Percentiles rank a stretch among this genome's conserved stretches.
Conservation (phyloP, 92 coral and sea anemone genomes). For the Heliopora coerulea region DNA sequence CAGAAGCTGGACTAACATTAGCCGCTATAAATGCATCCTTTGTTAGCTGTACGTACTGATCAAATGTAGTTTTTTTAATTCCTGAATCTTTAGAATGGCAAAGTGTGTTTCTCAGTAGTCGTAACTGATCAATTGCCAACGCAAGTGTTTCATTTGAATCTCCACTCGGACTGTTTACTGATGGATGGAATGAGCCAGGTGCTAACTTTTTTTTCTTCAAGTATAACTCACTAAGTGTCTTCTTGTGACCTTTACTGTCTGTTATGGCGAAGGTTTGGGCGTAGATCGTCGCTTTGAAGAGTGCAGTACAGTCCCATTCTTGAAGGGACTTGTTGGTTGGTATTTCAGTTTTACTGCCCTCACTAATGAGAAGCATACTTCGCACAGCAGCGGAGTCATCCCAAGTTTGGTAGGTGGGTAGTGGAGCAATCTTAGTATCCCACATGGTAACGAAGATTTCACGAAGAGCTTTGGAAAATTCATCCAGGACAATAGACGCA, state of each 20-base stretch:
- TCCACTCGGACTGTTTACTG: too few relatives aligned
- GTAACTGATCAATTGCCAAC: too few relatives aligned
- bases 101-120: too few relatives aligned
- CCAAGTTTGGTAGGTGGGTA: constrained; percentile 10
- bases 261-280: constrained; percentile 6
- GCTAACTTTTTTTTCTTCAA: constrained; percentile 30
- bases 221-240: constrained; percentile 18
- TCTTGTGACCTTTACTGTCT: neutral
- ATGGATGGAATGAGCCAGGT: constrained; percentile 35
- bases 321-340: constrained; percentile 13
- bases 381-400: constrained; percentile 25
- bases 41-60: too few relatives aligned
- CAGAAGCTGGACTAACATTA: constrained; percentile 30
- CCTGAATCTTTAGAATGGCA: too few relatives aligned
- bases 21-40: too few relatives aligned
- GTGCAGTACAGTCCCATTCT: constrained; percentile 36
- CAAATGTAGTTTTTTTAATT: too few relatives aligned
- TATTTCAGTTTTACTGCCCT: constrained; percentile 41
- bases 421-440: constrained; percentile 5
- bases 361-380: neutral
- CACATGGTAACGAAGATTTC: constrained; percentile 34
- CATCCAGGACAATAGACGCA: constrained; percentile 20
- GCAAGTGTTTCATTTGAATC: too few relatives aligned
- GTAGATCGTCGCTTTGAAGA: constrained; percentile 20
- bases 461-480: constrained; percentile 38